These are phyloP conservation scores for Amphiprion clarkii DNA, from an alignment of 2,797 vertebrate genomes.

Conservation along the genomic window DNA sequence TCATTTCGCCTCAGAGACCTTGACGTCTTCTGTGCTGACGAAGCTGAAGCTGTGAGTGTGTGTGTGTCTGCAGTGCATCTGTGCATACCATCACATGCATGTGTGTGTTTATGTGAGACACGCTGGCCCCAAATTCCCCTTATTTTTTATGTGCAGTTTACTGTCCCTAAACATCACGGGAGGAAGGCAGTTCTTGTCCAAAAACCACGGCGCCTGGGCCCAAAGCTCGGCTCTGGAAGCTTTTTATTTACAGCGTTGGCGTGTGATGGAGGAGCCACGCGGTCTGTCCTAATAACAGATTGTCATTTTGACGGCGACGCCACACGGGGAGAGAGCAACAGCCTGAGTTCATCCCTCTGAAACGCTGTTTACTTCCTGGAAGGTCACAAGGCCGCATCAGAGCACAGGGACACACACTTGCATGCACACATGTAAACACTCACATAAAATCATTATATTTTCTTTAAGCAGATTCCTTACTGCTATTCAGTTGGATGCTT, in stretches of 20 bases:
- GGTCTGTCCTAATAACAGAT: slow-evolving; percentile 77
- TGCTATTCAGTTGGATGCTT: neutral
- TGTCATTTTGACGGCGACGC: slow-evolving; percentile 80
- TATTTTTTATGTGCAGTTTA: slow-evolving; percentile 44
- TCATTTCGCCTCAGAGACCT: slow-evolving; percentile 42
- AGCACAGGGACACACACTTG: slow-evolving; percentile 44
- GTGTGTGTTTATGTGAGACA: slow-evolving; percentile 28
- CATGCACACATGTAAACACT: slow-evolving; percentile 26
- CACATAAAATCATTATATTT: neutral
- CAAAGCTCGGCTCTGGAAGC: slow-evolving; percentile 1
- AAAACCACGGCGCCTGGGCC: slow-evolving; percentile 18
- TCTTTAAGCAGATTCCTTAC: neutral
- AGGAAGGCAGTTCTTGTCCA: slow-evolving; percentile 32
- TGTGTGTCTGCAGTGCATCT: neutral
- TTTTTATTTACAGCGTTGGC: slow-evolving; percentile 76
- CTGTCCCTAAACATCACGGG: slow-evolving; percentile 40
- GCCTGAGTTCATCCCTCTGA: slow-evolving; percentile 72
- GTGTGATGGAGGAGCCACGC: slow-evolving; percentile 71
- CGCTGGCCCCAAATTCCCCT: neutral
- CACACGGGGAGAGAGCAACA: slow-evolving; percentile 77
- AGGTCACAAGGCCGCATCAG: slow-evolving; percentile 64
- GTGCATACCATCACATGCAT: neutral
- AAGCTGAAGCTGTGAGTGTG: slow-evolving; percentile 24
- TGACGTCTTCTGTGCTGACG: slow-evolving; percentile 32
- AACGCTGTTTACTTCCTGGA: slow-evolving; percentile 77